Evolutionary conservation across 2,888 invertebrate species (phyloP).

Genomic region (Aphidoletes aphidimyza): DNA sequence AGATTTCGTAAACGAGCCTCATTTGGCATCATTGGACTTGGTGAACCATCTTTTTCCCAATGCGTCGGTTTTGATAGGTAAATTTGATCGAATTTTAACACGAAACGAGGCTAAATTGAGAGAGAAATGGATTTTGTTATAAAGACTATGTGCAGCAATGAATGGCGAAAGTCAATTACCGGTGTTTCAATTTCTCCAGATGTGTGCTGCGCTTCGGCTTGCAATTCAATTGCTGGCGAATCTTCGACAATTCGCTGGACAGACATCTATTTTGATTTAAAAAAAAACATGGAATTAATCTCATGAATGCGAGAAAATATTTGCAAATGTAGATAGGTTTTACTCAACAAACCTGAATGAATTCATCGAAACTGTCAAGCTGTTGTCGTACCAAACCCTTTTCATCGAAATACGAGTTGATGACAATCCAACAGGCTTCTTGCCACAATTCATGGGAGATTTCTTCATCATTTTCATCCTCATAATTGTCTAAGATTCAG

Average conservation of each 20-base stretch:
- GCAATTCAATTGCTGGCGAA: slow-evolving; percentile 96
- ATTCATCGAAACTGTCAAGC: slow-evolving; percentile 99
- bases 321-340: background rate
- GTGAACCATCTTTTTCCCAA: slow-evolving; percentile 99
- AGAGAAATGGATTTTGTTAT: background rate
- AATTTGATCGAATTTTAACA: slow-evolving; percentile 98
- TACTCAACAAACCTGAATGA: slow-evolving; percentile 76
- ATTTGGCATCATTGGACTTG: slow-evolving; percentile 99
- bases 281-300: too few relatives aligned
- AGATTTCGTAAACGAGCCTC: slow-evolving; percentile 94
- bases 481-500: slow-evolving; percentile 69
- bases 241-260: slow-evolving; percentile 99
- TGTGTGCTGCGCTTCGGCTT: slow-evolving; percentile 97
- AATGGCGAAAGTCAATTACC: slow-evolving; percentile 61
- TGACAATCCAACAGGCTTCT: slow-evolving; percentile 99
- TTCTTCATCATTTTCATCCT: slow-evolving; percentile 92
- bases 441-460: slow-evolving; percentile 99
- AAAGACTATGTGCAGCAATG: background rate
- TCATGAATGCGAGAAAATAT: background rate
- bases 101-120: slow-evolving; percentile 78
- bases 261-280: slow-evolving; percentile 81
- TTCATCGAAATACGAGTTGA: slow-evolving; percentile 99
- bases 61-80: slow-evolving; percentile 99
- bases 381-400: slow-evolving; percentile 99
- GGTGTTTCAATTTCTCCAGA: slow-evolving; percentile 92